Evolutionary conservation across 2,113 vertebrate species (phyloP).

Genomic region (Blennius ocellaris): DNA sequence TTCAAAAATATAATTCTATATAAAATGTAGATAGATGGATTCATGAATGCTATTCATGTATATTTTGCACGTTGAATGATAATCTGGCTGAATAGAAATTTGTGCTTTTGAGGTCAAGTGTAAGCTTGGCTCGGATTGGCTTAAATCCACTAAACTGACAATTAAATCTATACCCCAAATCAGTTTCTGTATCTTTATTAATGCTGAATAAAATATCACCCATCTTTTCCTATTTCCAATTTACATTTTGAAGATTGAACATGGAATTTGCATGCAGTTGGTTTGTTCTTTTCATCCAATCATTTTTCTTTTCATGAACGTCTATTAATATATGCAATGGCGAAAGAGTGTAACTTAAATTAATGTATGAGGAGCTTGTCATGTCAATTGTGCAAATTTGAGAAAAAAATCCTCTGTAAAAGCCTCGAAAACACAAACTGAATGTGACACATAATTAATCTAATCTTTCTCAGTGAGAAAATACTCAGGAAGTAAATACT

Average conservation of each 20-base stretch:
- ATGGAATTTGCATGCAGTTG: no score
- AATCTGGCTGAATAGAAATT: no score
- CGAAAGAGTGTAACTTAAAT: neutral
- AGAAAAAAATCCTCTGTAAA: neutral
- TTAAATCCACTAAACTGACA: no score
- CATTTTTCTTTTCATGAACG: neutral
- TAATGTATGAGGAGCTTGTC: neutral
- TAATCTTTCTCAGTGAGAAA: neutral
- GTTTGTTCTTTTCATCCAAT: neutral
- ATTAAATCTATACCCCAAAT: no score
- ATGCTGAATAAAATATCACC: no score
- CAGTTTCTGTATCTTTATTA: no score
- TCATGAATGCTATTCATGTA: no score
- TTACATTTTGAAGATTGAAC: neutral
- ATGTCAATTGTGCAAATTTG: neutral
- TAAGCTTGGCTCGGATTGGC: no score
- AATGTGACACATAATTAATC: neutral
- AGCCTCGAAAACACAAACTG: neutral
- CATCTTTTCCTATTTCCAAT: neutral
- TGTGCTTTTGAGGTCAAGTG: no score
- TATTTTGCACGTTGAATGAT: no score
- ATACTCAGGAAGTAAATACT: neutral
- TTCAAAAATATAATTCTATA: no score
- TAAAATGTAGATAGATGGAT: no score
- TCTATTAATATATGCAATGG: neutral